Conservation (phyloP, 2,797 vertebrate genomes). For the Esox lucius region DNA sequence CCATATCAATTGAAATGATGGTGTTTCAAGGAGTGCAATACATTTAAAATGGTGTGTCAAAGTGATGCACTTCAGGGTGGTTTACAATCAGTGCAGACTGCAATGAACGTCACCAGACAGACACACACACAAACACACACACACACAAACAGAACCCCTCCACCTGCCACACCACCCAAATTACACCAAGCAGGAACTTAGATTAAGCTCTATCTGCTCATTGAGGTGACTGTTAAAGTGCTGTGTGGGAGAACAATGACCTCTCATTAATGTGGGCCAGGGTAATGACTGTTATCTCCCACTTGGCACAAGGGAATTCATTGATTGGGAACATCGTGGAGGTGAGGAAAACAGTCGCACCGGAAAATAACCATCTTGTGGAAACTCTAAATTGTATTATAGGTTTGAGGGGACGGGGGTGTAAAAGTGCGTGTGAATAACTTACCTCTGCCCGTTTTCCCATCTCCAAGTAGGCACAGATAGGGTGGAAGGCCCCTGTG, state of each 20-base stretch:
- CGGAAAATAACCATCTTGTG: conserved; percentile 22
- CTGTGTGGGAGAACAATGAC: conserved; percentile 42
- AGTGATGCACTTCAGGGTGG: too few relatives aligned
- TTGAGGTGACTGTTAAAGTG: conserved; percentile 61
- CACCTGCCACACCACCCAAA: neutral
- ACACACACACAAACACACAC: conserved; percentile 13
- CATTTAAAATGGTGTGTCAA: too few relatives aligned
- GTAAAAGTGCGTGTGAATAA: neutral
- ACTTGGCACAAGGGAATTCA: conserved; percentile 54
- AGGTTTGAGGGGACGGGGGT: neutral
- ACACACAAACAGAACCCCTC: conserved; percentile 26
- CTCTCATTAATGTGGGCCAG: conserved; percentile 36
- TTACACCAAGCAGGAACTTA: conserved; percentile 41
- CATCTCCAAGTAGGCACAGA: conserved; percentile 94
- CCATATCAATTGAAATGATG: neutral
- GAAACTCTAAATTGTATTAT: neutral
- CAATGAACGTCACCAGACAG: neutral
- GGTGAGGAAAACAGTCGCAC: conserved; percentile 26
- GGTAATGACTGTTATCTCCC: conserved; percentile 13
- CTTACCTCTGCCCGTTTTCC: conserved; percentile 95
- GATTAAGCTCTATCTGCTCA: conserved; percentile 60
- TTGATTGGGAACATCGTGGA: conserved; percentile 29
- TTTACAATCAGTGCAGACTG: too few relatives aligned
- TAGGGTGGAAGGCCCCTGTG: conserved; percentile 95
- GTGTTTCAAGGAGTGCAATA: neutral